Evolutionary conservation across 2,797 vertebrate species (phyloP), one percentile per base, ranked within the genome.

Genomic region (Argyrosomus regius): DNA sequence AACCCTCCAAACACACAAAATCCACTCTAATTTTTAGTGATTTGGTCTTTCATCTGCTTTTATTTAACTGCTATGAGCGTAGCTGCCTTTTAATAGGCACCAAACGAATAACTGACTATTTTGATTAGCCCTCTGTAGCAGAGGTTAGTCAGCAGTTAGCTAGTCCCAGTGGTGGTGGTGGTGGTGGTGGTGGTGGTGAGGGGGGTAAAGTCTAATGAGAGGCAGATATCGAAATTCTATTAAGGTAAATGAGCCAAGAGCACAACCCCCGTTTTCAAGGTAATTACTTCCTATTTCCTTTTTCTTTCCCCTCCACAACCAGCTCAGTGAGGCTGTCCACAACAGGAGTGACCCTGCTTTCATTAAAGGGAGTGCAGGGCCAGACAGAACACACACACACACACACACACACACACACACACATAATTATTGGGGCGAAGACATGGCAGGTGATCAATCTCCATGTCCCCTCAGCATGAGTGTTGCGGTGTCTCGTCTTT

Each of bases 191-290:
- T 39, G 35, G 35, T 39, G 35, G 31, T 35, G 31, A 39, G 35
- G 35, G 84, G 87, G 94, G 95, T 95, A 92, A 88, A 65, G 89
- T 91, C 94, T 85, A 92, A 94, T 95, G 90, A 60, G 77, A 95
- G 93, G 89, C 94, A 94, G 95, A 95, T 96, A 94, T 93, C 92
- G 95, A 95, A 95, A 96, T 97, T 97, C 95, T 94, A 94, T 97
- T 96, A 95, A 94, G 92, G 95, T 91, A 94, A 94, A 94, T 82
- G 95, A 96, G 95, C 88, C 84, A 88, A 89, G 95, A 95, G 95
- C 86, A 73, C 94, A 94, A 92, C 96, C 95, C 93, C 93, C 91
- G 89, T 96, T 96, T 96, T 94, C 87, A 87, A 94, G 94, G 90
- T 96, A 96, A 96, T 97, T 96, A 95, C 95, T 96, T 95, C 93